Evolutionary conservation across 2,113 vertebrate genomes (phyloP).

Genomic region (Cyprichromis sp.): DNA sequence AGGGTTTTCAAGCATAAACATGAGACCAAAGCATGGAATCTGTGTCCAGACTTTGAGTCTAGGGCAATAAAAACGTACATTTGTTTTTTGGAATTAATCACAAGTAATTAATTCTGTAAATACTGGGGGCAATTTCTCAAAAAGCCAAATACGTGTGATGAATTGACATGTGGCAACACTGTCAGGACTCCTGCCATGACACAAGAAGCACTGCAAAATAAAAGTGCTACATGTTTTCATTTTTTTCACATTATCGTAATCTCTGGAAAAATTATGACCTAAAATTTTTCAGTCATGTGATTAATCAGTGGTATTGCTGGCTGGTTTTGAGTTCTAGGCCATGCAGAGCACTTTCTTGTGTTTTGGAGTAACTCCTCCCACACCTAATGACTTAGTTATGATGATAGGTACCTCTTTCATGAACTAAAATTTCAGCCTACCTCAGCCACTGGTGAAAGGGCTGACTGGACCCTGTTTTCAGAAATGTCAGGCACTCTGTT

Average conservation of each 20-base stretch:
- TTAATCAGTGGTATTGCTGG: neutral
- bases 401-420: neutral
- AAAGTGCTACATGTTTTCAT: neutral
- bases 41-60: neutral
- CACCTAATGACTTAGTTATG: neutral
- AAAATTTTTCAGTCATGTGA: neutral
- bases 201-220: neutral
- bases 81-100: neutral
- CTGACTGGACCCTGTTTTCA: conserved; percentile 78
- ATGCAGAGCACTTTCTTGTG: neutral
- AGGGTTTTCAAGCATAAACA: neutral
- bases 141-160: neutral
- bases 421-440: conserved; percentile 47
- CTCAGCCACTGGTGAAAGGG: conserved; percentile 82
- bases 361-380: neutral
- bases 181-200: neutral
- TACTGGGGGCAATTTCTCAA: neutral
- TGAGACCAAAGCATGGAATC: neutral
- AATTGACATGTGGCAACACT: neutral
- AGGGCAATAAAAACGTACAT: neutral
- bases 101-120: neutral
- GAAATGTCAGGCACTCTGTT: conserved; percentile 71
- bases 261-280: neutral
- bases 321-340: neutral
- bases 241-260: neutral